A percentile compares a stretch with the other conserved stretches of the same genome.
Evolutionary conservation across 2,888 invertebrate genomes (phyloP).

Genomic region (Hoplodrina ambigua): DNA sequence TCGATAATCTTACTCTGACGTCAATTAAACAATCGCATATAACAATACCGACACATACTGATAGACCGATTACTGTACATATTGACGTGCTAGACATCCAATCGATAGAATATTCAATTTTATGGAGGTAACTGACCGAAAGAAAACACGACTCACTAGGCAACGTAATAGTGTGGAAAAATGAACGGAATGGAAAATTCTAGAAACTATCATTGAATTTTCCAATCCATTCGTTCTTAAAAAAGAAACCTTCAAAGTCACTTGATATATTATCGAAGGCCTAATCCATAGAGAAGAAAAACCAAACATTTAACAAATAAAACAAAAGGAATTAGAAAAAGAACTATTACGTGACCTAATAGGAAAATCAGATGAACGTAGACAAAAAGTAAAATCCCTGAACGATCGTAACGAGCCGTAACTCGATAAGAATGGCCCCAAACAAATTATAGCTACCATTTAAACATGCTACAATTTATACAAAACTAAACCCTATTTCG

Average conservation of each 20-base stretch:
- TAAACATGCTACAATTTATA: constrained; percentile 23
- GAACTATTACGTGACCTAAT: constrained; percentile 57
- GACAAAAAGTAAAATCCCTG: constrained; percentile 68
- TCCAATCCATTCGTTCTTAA: background rate
- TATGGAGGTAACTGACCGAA: constrained; percentile 5
- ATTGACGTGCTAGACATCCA: constrained; percentile 26
- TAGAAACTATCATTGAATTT: background rate
- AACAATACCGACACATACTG: constrained; percentile 43
- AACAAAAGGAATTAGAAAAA: constrained; percentile 32
- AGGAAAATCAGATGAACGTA: constrained; percentile 60
- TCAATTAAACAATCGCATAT: constrained; percentile 53
- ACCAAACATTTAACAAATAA: constrained; percentile 26
- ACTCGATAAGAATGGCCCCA: constrained; percentile 69
- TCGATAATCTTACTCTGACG: constrained; percentile 58
- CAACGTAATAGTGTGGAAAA: constrained; percentile 1
- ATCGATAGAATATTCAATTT: constrained; percentile 46
- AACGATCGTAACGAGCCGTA: constrained; percentile 65
- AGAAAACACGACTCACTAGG: constrained; percentile 15
- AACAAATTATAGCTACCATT: constrained; percentile 57
- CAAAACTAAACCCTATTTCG: constrained; percentile 38
- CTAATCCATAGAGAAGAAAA: constrained; percentile 14
- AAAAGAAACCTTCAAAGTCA: background rate
- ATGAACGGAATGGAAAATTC: constrained; percentile 1
- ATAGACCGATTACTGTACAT: constrained; percentile 8
- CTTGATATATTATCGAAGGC: background rate